Evolutionary conservation across 2,888 invertebrate genomes (phyloP).

Genomic region (Amaurobius ferox): DNA sequence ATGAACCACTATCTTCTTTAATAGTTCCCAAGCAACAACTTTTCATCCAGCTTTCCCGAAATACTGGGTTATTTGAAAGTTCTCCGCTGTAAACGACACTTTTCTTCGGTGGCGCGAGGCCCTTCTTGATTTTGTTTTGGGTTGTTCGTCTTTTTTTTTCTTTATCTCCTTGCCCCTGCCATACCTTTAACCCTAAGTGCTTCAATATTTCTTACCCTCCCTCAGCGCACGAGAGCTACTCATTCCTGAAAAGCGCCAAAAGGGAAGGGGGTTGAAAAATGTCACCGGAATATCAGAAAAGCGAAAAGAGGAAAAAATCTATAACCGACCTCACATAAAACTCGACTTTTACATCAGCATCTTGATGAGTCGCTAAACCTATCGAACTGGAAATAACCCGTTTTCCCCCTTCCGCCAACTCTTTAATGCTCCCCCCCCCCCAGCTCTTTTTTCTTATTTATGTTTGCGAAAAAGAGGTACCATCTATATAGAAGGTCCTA

Average conservation of each 20-base stretch:
- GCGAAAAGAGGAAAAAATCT: constrained; percentile 45
- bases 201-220: constrained; percentile 65
- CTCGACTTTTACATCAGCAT: constrained; percentile 65
- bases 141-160: constrained; percentile 20
- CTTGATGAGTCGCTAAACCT: constrained; percentile 71
- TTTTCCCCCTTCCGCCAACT: constrained; percentile 55
- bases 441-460: constrained; percentile 7
- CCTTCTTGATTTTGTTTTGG: constrained; percentile 17
- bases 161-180: constrained; percentile 39
- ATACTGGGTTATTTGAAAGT: constrained; percentile 68
- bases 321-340: constrained; percentile 69
- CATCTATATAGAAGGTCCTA: constrained; percentile 49
- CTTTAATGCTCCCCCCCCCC: constrained; percentile 43
- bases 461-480: constrained; percentile 14
- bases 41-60: constrained; percentile 56
- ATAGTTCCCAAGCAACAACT: constrained; percentile 71
- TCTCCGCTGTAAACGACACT: constrained; percentile 69
- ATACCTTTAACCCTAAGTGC: constrained; percentile 71
- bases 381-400: constrained; percentile 71
- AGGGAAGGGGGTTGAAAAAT: constrained; percentile 48
- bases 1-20: constrained; percentile 69
- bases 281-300: constrained; percentile 29
- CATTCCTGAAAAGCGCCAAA: constrained; percentile 58
- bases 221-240: constrained; percentile 50
- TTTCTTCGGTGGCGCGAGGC: constrained; percentile 56